Percentiles rank a stretch among this genome's conserved stretches.
These are phyloP conservation scores for Euleptes europaea DNA, from an alignment of 2,113 vertebrate species.

Conservation along the genomic window DNA sequence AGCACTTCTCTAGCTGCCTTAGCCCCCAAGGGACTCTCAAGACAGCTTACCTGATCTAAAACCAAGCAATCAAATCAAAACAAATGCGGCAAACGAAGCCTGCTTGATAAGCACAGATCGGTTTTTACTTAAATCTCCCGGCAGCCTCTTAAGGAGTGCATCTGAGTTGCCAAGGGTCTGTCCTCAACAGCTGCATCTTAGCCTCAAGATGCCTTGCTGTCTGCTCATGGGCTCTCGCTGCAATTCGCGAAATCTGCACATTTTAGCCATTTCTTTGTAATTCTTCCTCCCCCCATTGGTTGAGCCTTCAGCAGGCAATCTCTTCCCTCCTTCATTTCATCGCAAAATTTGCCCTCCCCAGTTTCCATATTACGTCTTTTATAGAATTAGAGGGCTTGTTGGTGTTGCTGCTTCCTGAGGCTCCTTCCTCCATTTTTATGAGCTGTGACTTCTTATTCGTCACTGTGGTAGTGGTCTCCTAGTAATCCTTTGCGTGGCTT, in stretches of 20 bases:
- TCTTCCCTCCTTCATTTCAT: not conserved
- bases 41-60: not conserved
- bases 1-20: not conserved
- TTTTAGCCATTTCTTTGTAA: not conserved
- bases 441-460: not conserved
- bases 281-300: not conserved
- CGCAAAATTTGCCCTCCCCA: not conserved
- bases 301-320: not conserved
- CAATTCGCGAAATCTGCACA: not conserved
- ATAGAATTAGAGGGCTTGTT: not conserved
- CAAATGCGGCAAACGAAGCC: not conserved
- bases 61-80: not conserved
- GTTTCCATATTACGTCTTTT: not conserved
- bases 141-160: not conserved
- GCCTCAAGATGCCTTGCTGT: not conserved
- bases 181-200: not conserved
- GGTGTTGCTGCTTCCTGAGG: not conserved
- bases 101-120: not conserved
- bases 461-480: not conserved
- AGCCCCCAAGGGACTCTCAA: not conserved
- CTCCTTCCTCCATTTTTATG: not conserved
- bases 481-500: not conserved
- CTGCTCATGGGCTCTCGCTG: not conserved
- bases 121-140: not conserved
- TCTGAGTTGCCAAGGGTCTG: not conserved